These are phyloP conservation scores for Drosophila athabasca DNA, from an alignment of 1,140 invertebrate genomes.

Conservation along the genomic window DNA sequence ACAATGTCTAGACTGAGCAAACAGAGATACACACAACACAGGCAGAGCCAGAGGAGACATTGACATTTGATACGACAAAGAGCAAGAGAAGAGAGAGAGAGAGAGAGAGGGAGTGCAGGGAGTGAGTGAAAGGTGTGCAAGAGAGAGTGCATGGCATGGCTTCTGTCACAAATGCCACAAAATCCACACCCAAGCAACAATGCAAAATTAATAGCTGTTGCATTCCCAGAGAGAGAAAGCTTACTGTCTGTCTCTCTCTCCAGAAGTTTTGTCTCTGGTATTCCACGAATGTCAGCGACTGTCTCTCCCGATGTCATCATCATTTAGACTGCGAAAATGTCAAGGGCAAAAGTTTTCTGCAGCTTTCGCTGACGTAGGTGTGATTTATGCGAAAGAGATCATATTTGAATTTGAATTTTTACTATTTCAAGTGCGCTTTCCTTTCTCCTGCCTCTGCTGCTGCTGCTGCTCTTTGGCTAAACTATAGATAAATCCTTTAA, in stretches of 20 bases:
- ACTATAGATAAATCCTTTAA: slow-evolving; percentile 50
- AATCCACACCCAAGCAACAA: slow-evolving; percentile 64
- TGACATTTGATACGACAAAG: slow-evolving; percentile 63
- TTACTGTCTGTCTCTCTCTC: slow-evolving; percentile 4
- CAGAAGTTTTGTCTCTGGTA: slow-evolving; percentile 32
- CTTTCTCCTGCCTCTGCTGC: slow-evolving; percentile 20
- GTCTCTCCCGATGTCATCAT: slow-evolving; percentile 51
- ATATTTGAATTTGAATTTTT: slow-evolving; percentile 51
- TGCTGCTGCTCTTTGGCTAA: slow-evolving; percentile 2
- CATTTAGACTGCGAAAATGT: slow-evolving; percentile 50
- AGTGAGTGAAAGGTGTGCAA: slow-evolving; percentile 38
- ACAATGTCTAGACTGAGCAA: slow-evolving; percentile 68
- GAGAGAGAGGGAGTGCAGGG: too few relatives aligned
- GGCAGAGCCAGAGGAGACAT: slow-evolving; percentile 21
- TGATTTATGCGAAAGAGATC: slow-evolving; percentile 61
- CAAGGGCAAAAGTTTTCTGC: slow-evolving; percentile 43
- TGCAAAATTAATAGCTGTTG: slow-evolving; percentile 74
- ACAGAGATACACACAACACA: slow-evolving; percentile 32
- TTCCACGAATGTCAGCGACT: slow-evolving; percentile 47
- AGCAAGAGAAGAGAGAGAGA: too few relatives aligned
- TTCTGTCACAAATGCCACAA: slow-evolving; percentile 69
- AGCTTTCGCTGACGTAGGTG: slow-evolving; percentile 43
- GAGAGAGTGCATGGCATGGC: slow-evolving; percentile 55
- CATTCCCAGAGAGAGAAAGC: slow-evolving; percentile 33
- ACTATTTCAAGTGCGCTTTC: slow-evolving; percentile 9